phyloP scores from a whole-genome alignment of 2,797 vertebrate genomes.

The Liasis olivaceus region DNA sequence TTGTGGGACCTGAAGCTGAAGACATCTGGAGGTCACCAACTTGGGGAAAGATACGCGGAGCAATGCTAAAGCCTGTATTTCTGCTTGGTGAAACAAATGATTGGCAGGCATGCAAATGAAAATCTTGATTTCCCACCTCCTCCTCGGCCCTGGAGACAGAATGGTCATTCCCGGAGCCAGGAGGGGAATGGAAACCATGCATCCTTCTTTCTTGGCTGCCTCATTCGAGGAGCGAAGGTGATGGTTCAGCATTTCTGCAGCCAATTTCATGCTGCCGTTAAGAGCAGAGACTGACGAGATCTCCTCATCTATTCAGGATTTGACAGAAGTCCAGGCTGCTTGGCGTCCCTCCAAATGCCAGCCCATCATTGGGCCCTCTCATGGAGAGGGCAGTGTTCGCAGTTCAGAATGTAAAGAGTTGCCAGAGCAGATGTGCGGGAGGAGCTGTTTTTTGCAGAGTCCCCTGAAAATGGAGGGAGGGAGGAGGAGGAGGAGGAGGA shows the following conservation, averaged over 20 bases:
- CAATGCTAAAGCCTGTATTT: background rate
- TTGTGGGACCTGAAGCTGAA: background rate
- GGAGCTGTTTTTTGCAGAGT: background rate
- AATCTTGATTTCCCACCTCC: slow-evolving; percentile 38
- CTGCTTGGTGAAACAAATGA: slow-evolving; percentile 53
- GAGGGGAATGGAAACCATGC: too few relatives aligned
- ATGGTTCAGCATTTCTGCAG: slow-evolving; percentile 60
- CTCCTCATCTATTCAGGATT: slow-evolving; percentile 47
- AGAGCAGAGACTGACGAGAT: slow-evolving; percentile 42
- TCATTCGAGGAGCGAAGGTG: slow-evolving; percentile 48
- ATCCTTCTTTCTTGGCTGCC: background rate
- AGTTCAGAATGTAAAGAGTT: slow-evolving; percentile 29
- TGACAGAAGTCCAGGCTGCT: slow-evolving; percentile 46
- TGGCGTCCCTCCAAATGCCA: slow-evolving; percentile 41
- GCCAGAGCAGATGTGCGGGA: background rate
- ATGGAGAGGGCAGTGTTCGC: accelerated
- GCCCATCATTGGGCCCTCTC: slow-evolving; percentile 32
- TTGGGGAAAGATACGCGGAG: background rate
- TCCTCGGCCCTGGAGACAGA: slow-evolving; percentile 15
- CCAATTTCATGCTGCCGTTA: slow-evolving; percentile 52
- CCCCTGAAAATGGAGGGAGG: background rate
- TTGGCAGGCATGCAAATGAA: background rate
- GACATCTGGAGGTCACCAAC: background rate
- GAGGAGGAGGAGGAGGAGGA: too few relatives aligned
- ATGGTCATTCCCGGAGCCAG: slow-evolving; percentile 41